Evolutionary conservation across 2,797 vertebrate species (phyloP).

Genomic region (Morus bassanus): DNA sequence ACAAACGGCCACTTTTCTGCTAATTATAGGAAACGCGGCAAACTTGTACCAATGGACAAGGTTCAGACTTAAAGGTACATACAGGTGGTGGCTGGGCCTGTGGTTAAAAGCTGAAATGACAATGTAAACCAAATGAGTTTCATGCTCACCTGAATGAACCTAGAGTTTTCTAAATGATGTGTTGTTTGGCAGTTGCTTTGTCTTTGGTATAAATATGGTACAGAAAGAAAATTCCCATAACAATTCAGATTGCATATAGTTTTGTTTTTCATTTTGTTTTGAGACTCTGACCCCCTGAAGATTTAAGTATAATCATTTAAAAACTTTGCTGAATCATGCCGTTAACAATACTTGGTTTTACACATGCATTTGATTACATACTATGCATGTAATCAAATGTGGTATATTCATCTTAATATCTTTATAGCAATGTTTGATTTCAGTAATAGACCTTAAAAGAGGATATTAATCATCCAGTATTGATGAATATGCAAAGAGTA

Average conservation of each 20-base stretch:
- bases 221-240: neutral
- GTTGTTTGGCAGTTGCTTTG: neutral
- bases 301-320: neutral
- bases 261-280: neutral
- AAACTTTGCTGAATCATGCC: neutral
- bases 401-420: neutral
- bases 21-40: slow-evolving; percentile 68
- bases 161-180: neutral
- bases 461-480: neutral
- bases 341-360: neutral
- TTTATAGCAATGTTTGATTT: neutral
- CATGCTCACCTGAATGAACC: neutral
- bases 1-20: slow-evolving; percentile 76
- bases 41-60: slow-evolving; percentile 46
- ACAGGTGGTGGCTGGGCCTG: neutral
- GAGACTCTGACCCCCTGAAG: neutral
- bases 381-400: neutral
- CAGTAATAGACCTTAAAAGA: neutral
- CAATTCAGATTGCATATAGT: neutral
- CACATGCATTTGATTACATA: neutral
- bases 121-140: neutral
- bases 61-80: slow-evolving; percentile 30
- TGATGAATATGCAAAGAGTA: neutral
- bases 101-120: neutral
- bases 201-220: neutral